Percentiles rank a stretch among this genome's conserved stretches.
These are phyloP conservation scores for Cacoxenus indagator DNA, from an alignment of 2,888 invertebrate genomes.

Conservation along the genomic window DNA sequence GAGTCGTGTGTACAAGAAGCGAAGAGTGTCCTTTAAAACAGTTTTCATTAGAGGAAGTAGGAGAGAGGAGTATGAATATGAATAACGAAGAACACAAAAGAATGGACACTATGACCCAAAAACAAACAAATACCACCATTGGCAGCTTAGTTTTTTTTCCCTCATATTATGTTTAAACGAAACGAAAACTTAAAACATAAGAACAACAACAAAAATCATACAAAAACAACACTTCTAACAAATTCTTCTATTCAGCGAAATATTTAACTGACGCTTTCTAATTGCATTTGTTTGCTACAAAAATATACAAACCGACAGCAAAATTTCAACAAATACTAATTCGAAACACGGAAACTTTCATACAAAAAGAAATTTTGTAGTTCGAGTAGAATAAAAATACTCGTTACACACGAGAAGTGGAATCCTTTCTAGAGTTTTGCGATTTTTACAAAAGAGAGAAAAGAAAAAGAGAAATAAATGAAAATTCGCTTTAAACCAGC, in stretches of 20 bases:
- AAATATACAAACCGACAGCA: slow-evolving; percentile 19
- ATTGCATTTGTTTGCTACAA: slow-evolving; percentile 55
- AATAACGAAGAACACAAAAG: slow-evolving; percentile 26
- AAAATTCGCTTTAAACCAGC: background rate
- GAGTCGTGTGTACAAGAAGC: slow-evolving; percentile 65
- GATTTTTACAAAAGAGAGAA: slow-evolving; percentile 31
- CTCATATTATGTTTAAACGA: slow-evolving; percentile 39
- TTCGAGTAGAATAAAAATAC: slow-evolving; percentile 13
- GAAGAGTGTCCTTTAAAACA: slow-evolving; percentile 58
- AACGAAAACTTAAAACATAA: too few relatives aligned
- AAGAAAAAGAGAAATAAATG: slow-evolving; percentile 24
- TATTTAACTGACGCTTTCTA: slow-evolving; percentile 52
- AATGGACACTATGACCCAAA: slow-evolving; percentile 22
- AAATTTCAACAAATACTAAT: slow-evolving; percentile 34
- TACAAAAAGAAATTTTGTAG: slow-evolving; percentile 1
- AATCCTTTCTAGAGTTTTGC: background rate
- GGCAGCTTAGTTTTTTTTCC: slow-evolving; percentile 56
- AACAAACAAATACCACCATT: slow-evolving; percentile 38
- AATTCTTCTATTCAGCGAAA: slow-evolving; percentile 5
- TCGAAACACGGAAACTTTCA: background rate
- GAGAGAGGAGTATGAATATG: slow-evolving; percentile 16
- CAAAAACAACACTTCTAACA: slow-evolving; percentile 29
- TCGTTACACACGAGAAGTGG: slow-evolving; percentile 4
- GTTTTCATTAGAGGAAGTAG: too few relatives aligned
- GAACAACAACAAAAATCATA: slow-evolving; percentile 29